Evolutionary conservation across 2,888 invertebrate species (phyloP), one percentile per base, ranked within the genome.

Genomic region (Loripinus fragilis): DNA sequence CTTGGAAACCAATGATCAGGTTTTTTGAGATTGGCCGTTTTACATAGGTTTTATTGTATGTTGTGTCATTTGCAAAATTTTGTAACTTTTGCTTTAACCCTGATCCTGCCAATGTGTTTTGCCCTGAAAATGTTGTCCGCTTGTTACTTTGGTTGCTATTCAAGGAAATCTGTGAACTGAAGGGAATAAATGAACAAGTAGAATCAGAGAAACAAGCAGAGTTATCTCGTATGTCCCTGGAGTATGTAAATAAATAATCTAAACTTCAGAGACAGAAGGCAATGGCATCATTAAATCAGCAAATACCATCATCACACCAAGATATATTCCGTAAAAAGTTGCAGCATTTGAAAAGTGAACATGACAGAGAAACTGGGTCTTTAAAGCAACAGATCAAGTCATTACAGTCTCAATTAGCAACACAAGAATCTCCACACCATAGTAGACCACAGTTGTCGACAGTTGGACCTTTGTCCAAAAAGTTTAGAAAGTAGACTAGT

Each of bases 291-390:
- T 45, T 71, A 50, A 69, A 74, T 20, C 80, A 80, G 35, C 78
- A 79, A 42, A 81, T 73, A 30, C 17, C 70, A 12, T 78, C 76
- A 20, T 74, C 79, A 17, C 83, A 85, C 67, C 86, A 86, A 64
- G 87, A 87, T 55, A 85, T 87, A 28, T 84, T 80, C 66, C 69
- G 87, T 73, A 78, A 83, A 74, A 87, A 86, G 68, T 75, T 87
- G 60, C 85, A 83, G 42, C 82, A 86, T 71, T 69, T 86, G 60
- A 86, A 86, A 68, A 76, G 65, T 30, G 86, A 86, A 73, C 80
- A 87, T 78, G 87, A 86, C 20, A 66, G 42, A 25, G 85, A 85
- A 50, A 78, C 76, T 17, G 76, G 60, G 28, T n/a, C 38, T 20
- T 67, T 86, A 20, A 78, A 84, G 64, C 71, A 80, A 20, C 83